Conservation (phyloP, 2,113 vertebrate species). For the Carlito syrichta region DNA sequence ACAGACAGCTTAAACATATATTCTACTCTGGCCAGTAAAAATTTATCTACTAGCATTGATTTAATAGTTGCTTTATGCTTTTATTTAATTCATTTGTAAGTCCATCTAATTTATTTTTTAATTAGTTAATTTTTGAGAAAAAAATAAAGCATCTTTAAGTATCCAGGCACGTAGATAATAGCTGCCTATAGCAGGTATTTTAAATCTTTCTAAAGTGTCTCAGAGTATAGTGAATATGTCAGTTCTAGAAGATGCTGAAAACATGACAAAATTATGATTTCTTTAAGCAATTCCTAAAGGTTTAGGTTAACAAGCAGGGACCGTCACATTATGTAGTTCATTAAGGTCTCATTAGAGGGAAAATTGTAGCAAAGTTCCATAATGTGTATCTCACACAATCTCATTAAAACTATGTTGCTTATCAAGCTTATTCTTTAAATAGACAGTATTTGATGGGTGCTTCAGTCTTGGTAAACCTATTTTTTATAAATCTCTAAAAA, state of each 20-base stretch:
- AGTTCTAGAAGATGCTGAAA: background rate
- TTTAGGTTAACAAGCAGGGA: background rate
- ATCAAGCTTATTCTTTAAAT: background rate
- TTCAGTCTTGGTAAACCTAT: background rate
- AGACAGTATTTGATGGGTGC: background rate
- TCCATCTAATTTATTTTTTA: background rate
- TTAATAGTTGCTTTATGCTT: background rate
- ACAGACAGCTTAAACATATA: background rate
- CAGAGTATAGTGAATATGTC: background rate
- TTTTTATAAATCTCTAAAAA: background rate
- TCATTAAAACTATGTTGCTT: background rate
- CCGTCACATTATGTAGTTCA: background rate
- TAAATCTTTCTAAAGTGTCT: background rate
- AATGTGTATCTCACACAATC: background rate
- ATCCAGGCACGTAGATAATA: background rate
- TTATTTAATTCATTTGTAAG: background rate
- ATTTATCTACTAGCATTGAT: background rate
- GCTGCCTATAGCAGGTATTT: background rate
- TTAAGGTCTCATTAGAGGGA: background rate
- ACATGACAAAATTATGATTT: background rate
- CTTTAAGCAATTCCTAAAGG: background rate
- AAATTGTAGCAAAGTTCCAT: background rate
- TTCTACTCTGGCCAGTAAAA: background rate
- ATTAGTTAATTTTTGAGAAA: background rate
- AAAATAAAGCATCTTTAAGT: background rate